phyloP scores from a whole-genome alignment of 2,113 vertebrate species.

The Colinus virginianus region DNA sequence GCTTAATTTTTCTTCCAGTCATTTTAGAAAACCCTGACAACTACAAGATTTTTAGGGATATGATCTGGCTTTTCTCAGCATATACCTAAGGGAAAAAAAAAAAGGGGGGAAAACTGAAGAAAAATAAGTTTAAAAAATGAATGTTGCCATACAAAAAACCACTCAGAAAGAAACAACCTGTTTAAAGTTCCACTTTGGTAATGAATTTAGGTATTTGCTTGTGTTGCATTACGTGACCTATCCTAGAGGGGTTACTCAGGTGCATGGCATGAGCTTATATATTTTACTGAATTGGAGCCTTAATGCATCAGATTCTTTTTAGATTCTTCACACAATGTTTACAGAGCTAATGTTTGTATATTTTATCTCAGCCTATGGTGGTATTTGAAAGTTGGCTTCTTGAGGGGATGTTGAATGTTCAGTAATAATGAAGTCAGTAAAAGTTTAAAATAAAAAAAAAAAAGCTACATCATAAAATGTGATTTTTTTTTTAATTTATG shows the following conservation, averaged over 20 bases:
- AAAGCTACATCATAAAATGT: neutral
- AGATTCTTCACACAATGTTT: slow-evolving; percentile 41
- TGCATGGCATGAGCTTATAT: slow-evolving; percentile 12
- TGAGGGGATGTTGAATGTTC: slow-evolving; percentile 1
- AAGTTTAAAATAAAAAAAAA: slow-evolving; percentile 46
- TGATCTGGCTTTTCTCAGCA: neutral
- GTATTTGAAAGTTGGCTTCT: slow-evolving; percentile 29
- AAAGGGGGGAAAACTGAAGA: neutral
- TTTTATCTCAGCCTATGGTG: slow-evolving; percentile 3
- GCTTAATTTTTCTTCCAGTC: slow-evolving; percentile 4
- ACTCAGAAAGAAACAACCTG: neutral
- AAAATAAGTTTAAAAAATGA: neutral
- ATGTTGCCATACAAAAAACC: neutral
- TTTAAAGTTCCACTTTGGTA: slow-evolving; percentile 26
- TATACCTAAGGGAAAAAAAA: neutral
- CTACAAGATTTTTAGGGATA: neutral
- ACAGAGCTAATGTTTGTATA: slow-evolving; percentile 41
- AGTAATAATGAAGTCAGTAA: neutral
- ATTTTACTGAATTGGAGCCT: slow-evolving; percentile 35
- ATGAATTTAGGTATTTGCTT: slow-evolving; percentile 5
- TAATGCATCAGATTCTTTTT: slow-evolving; percentile 27
- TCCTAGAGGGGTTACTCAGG: slow-evolving; percentile 22
- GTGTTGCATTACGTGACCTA: neutral
- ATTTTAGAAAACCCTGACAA: neutral
- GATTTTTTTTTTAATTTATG: neutral